Evolutionary conservation across 2,888 invertebrate species (phyloP), one percentile per base, ranked within the genome.

Genomic region (Thymelicus lineola): DNA sequence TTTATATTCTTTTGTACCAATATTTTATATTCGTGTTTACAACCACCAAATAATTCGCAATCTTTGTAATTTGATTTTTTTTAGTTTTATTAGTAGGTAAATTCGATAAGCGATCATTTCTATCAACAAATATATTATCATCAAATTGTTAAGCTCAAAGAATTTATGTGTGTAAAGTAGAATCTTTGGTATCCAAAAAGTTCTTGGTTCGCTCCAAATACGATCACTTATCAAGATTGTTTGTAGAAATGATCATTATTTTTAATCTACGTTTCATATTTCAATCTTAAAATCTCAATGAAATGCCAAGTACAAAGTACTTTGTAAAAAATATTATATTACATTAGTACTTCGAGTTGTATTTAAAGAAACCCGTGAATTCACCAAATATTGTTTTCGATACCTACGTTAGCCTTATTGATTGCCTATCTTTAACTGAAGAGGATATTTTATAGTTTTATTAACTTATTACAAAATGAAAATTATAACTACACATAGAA

Each of bases 381-480:
- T 86, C 89, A 91, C 92, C 92, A 93, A 93, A 93, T 92, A 93
- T 92, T 88, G 87, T 92, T 92, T 91, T 87, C 89, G 87, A 87
- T 88, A 90, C 86, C 87, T 89, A 83, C 91, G 88, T 91, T 93
- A 93, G 92, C 92, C 91, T 91, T 93, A 93, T 87, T 82, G 86
- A 88, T 88, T 90, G 91, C 92, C 91, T 93, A 91, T 91, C 86
- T 90, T 90, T 90, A 87, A 89, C 86, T 88, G 90, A 91, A 91
- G 88, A 90, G 86, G 87, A 91, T 91, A 91, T 93, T 92, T 91
- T 93, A 93, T 93, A 92, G 90, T 93, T 92, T 91, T 93, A 93
- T 93, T 93, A 93, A 93, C 93, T 93, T 93, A 93, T 93, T 91
- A 92, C 88, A 90, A 91, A 90, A 86, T 89, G 86, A 89, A 89